A percentile compares a stretch with the other conserved stretches of the same genome.
phyloP scores from a whole-genome alignment of 1,140 invertebrate species.

The Pinna nobilis region DNA sequence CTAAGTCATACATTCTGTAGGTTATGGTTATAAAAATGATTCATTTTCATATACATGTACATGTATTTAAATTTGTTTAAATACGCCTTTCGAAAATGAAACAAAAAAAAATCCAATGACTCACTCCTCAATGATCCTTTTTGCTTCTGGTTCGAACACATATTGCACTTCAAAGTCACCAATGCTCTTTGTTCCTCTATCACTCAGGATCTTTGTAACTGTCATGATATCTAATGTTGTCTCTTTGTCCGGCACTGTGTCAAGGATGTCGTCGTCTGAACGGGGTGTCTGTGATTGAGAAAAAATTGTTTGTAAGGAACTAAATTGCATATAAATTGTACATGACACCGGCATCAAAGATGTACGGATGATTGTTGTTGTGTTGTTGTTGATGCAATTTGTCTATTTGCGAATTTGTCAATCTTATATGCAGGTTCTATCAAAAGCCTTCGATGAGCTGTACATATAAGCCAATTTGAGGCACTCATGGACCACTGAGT shows the following conservation, averaged over 20 bases:
- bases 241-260: slow-evolving; percentile 72
- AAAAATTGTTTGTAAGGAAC: not conserved
- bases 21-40: not conserved
- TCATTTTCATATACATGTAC: not conserved
- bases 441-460: too few species aligned
- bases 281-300: slow-evolving; percentile 40
- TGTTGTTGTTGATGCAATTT: too few species aligned
- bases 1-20: not conserved
- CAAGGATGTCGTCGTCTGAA: slow-evolving; percentile 72
- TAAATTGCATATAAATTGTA: not conserved
- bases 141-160: slow-evolving; percentile 74
- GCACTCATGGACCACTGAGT: too few species aligned
- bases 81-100: not conserved
- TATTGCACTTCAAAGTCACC: slow-evolving; percentile 77
- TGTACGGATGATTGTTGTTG: too few species aligned
- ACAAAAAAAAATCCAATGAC: slow-evolving; percentile 41
- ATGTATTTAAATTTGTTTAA: not conserved
- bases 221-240: slow-evolving; percentile 76
- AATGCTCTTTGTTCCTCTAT: slow-evolving; percentile 74
- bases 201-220: slow-evolving; percentile 76
- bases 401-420: too few species aligned
- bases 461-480: too few species aligned
- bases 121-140: slow-evolving; percentile 75
- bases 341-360: too few species aligned
- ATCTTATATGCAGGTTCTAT: too few species aligned